phyloP scores from a whole-genome alignment of 2,888 invertebrate species.

The Erannis defoliaria region DNA sequence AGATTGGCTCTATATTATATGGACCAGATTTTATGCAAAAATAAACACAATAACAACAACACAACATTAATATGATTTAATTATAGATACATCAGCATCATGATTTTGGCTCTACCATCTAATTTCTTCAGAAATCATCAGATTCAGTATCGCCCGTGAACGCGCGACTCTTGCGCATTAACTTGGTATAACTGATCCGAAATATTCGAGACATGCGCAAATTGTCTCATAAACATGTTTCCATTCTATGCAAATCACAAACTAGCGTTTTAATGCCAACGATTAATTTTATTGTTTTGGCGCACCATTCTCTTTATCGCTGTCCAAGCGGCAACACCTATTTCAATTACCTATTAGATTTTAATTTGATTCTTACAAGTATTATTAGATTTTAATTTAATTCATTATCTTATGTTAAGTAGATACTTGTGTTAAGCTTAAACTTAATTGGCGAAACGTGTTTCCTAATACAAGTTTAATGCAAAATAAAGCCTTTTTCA shows the following conservation, averaged over 20 bases:
- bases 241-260: constrained; percentile 5
- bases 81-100: too few relatives aligned
- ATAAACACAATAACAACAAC: not conserved
- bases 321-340: constrained; percentile 21
- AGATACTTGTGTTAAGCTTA: not conserved
- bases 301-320: constrained; percentile 35
- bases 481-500: not conserved
- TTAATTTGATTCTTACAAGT: too few relatives aligned
- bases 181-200: not conserved
- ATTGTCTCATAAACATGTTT: constrained; percentile 7
- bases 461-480: not conserved
- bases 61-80: not conserved
- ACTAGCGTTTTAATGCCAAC: constrained; percentile 8
- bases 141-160: too few relatives aligned
- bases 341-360: not conserved
- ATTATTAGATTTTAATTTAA: too few relatives aligned
- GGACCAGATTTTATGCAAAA: not conserved
- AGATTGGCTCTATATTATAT: not conserved
- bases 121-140: too few relatives aligned
- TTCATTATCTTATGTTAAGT: too few relatives aligned
- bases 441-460: not conserved
- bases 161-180: not conserved
- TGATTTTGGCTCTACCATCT: too few relatives aligned
- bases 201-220: not conserved
- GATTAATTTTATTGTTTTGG: constrained; percentile 33